Percentiles rank a stretch among this genome's conserved stretches.
Conservation (phyloP, 2,888 invertebrate genomes). For the Cyaniris semiargus region DNA sequence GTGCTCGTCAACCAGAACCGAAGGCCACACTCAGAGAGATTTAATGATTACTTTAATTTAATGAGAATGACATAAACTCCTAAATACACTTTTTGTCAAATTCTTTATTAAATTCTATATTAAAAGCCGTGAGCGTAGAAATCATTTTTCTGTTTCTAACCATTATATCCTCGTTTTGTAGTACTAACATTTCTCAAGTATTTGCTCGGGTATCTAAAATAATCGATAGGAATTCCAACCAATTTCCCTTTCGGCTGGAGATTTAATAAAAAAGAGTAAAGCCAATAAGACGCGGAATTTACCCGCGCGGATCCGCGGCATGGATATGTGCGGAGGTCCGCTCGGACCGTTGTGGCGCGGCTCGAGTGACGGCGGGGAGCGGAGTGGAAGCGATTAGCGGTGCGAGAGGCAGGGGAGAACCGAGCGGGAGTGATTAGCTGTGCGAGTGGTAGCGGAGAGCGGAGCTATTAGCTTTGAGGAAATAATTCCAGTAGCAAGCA, state of each 20-base stretch:
- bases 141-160: neutral
- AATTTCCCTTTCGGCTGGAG: slow-evolving; percentile 13
- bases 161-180: neutral
- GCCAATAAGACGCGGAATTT: slow-evolving; percentile 28
- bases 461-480: too few relatives aligned
- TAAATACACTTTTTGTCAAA: too few relatives aligned
- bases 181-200: neutral
- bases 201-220: neutral
- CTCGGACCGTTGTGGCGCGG: neutral
- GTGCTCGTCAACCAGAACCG: too few relatives aligned
- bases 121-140: too few relatives aligned
- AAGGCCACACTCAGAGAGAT: too few relatives aligned
- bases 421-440: too few relatives aligned
- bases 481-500: too few relatives aligned
- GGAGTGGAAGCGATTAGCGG: neutral
- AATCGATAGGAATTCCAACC: slow-evolving; percentile 13
- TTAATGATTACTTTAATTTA: too few relatives aligned
- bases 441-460: too few relatives aligned
- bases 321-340: slow-evolving; percentile 14
- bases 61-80: too few relatives aligned
- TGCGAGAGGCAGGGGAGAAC: too few relatives aligned
- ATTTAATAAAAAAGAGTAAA: slow-evolving; percentile 22
- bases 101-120: too few relatives aligned
- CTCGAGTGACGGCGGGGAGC: neutral
- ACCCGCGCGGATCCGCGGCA: slow-evolving; percentile 13